These are phyloP conservation scores for Thecocarcelia acutangulata DNA, from an alignment of 2,888 invertebrate species.

Conservation along the genomic window DNA sequence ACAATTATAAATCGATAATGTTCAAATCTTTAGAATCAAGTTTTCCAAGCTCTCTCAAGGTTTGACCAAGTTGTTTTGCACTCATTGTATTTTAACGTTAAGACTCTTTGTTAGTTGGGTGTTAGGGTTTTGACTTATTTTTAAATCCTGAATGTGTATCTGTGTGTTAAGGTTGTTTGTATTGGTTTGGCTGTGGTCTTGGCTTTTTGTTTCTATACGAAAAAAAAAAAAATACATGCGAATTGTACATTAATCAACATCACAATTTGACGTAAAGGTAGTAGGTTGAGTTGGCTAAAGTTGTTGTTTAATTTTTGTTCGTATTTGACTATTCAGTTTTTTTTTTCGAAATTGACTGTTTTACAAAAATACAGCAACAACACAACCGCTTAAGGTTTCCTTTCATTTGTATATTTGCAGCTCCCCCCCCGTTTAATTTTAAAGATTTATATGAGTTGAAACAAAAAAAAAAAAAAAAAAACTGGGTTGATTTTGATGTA, in stretches of 20 bases:
- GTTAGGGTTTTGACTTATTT: neutral
- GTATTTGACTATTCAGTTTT: conserved; percentile 47
- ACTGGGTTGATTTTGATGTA: conserved; percentile 21
- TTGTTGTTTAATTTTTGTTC: conserved; percentile 14
- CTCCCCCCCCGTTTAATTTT: conserved; percentile 17
- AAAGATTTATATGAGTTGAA: conserved; percentile 39
- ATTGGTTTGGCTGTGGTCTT: conserved; percentile 37
- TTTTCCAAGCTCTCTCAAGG: too few relatives aligned
- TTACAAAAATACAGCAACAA: conserved; percentile 15
- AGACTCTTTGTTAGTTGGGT: neutral
- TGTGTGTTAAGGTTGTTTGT: conserved; percentile 1
- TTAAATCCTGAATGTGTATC: neutral
- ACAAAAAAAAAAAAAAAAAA: too few relatives aligned
- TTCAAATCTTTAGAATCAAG: too few relatives aligned
- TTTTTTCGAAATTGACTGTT: conserved; percentile 47
- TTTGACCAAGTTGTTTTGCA: too few relatives aligned
- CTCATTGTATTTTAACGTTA: too few relatives aligned
- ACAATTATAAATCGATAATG: too few relatives aligned
- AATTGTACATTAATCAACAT: conserved; percentile 71
- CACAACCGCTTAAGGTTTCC: conserved; percentile 24
- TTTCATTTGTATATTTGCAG: neutral
- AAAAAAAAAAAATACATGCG: conserved; percentile 67
- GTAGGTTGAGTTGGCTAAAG: conserved; percentile 61
- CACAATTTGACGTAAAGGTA: conserved; percentile 70
- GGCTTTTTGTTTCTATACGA: conserved; percentile 42